Evolutionary conservation across 2,113 vertebrate species (phyloP).

Genomic region (Edolisoma coerulescens): DNA sequence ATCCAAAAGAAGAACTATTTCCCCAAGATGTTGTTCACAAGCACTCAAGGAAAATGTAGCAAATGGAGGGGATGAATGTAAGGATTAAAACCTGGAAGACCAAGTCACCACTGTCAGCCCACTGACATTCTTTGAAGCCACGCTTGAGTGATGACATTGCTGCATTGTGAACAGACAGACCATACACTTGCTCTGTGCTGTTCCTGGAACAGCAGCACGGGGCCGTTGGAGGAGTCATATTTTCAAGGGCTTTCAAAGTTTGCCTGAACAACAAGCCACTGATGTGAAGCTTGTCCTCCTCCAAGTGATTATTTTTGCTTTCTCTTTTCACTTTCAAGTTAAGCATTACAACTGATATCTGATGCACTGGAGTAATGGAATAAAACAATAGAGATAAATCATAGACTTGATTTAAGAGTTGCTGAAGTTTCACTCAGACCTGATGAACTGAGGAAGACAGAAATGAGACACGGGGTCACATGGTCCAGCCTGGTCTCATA

Average conservation of each 20-base stretch:
- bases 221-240: background rate
- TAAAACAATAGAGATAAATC: background rate
- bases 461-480: background rate
- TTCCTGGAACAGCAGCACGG: background rate
- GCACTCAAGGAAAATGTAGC: background rate
- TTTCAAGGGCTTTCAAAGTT: background rate
- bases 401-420: background rate
- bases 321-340: background rate
- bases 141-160: background rate
- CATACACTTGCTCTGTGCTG: background rate
- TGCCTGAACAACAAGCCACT: background rate
- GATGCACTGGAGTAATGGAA: background rate
- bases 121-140: background rate
- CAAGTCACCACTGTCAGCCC: background rate
- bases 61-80: background rate
- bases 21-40: background rate
- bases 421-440: background rate
- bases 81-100: background rate
- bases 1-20: background rate
- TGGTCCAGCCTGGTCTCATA: background rate
- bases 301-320: background rate
- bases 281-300: background rate
- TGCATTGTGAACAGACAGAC: background rate
- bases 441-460: background rate
- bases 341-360: background rate